Conservation (phyloP, 2,888 invertebrate genomes). For the Apodemia duryi region DNA sequence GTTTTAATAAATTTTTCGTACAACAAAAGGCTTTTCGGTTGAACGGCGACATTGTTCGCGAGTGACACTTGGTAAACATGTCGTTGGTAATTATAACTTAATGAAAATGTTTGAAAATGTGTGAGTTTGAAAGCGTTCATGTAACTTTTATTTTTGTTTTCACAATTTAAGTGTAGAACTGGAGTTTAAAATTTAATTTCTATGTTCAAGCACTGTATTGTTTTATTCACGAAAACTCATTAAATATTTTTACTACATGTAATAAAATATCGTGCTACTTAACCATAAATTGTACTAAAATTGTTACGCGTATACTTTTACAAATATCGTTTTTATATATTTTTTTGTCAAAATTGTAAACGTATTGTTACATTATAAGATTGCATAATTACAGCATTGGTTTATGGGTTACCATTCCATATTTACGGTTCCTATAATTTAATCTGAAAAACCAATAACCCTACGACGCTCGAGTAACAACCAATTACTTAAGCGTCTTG, state of each 20-base stretch:
- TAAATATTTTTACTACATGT: background rate
- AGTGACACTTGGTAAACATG: constrained; percentile 13
- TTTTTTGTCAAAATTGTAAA: too few relatives aligned
- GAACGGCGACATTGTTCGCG: constrained; percentile 13
- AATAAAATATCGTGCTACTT: background rate
- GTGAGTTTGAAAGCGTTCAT: background rate
- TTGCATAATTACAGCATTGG: too few relatives aligned
- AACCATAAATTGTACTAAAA: too few relatives aligned
- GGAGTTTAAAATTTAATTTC: background rate
- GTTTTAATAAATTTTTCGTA: constrained; percentile 18
- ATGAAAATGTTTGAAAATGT: constrained; percentile 9
- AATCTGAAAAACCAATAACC: too few relatives aligned
- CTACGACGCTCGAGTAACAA: too few relatives aligned
- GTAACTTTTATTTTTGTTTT: background rate
- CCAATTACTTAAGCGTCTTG: too few relatives aligned
- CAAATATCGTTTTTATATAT: too few relatives aligned
- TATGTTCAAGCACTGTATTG: background rate
- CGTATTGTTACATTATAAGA: too few relatives aligned
- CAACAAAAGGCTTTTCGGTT: constrained; percentile 18
- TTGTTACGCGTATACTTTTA: too few relatives aligned
- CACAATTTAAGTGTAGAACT: background rate
- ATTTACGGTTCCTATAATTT: too few relatives aligned
- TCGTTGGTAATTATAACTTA: constrained; percentile 13
- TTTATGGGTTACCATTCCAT: too few relatives aligned
- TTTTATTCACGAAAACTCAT: background rate